A percentile compares a stretch with the other conserved stretches of the same genome.
Conservation (phyloP, 2,113 vertebrate species). For the Collichthys lucidus region DNA sequence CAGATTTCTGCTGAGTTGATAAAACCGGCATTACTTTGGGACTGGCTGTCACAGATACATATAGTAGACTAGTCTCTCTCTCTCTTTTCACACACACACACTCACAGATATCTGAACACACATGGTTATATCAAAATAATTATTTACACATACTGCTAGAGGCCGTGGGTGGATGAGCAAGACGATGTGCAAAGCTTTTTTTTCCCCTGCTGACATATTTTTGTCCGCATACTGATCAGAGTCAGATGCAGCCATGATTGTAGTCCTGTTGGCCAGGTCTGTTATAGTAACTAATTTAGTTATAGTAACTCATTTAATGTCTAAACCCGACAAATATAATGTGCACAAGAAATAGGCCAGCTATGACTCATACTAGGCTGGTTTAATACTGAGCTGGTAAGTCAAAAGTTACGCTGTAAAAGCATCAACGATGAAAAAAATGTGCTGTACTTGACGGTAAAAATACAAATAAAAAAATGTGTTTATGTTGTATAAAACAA, state of each 20-base stretch:
- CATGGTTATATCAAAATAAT: slow-evolving; percentile 23
- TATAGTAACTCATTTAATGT: background rate
- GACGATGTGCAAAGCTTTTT: slow-evolving; percentile 49
- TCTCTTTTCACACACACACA: background rate
- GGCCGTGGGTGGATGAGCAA: slow-evolving; percentile 26
- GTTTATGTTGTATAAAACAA: slow-evolving; percentile 59
- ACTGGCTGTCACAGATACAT: slow-evolving; percentile 10
- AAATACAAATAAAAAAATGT: slow-evolving; percentile 38
- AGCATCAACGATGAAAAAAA: slow-evolving; percentile 30
- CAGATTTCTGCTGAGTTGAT: background rate
- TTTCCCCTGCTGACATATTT: slow-evolving; percentile 52
- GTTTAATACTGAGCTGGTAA: background rate
- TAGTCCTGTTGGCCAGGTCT: slow-evolving; percentile 18
- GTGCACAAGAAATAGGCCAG: slow-evolving; percentile 27
- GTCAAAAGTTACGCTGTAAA: slow-evolving; percentile 6
- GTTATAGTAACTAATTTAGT: background rate
- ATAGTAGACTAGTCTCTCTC: background rate
- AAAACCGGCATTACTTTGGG: slow-evolving; percentile 1
- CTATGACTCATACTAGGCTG: slow-evolving; percentile 23
- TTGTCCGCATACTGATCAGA: slow-evolving; percentile 17
- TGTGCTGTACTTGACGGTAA: slow-evolving; percentile 14
- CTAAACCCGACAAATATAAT: background rate
- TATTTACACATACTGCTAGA: slow-evolving; percentile 44
- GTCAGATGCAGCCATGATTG: background rate
- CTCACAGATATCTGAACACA: no score